Evolutionary conservation across 1,140 invertebrate genomes (phyloP).

Genomic region (Acromyrmex heyeri): DNA sequence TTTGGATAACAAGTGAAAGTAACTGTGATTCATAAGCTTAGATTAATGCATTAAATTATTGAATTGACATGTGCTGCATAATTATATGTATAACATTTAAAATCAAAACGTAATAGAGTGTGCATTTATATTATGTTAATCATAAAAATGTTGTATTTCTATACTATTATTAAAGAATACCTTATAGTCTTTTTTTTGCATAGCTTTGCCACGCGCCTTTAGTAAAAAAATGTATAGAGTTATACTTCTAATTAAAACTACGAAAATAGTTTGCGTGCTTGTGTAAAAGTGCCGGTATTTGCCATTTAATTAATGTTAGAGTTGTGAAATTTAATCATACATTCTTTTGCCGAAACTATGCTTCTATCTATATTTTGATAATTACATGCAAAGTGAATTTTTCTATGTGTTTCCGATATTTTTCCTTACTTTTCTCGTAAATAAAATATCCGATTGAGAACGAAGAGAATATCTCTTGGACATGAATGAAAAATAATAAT

Average conservation of each 20-base stretch:
- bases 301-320: not conserved
- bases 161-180: not conserved
- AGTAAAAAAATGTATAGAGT: not conserved
- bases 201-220: not conserved
- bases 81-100: not conserved
- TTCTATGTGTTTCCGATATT: not conserved
- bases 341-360: slow-evolving; percentile 6
- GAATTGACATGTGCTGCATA: not conserved
- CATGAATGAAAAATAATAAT: not conserved
- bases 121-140: not conserved
- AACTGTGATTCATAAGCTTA: not conserved
- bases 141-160: not conserved
- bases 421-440: not conserved
- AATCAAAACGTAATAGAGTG: not conserved
- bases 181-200: not conserved
- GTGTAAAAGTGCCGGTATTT: slow-evolving; percentile 10
- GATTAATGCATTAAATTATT: slow-evolving; percentile 1
- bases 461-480: not conserved
- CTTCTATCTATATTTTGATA: not conserved
- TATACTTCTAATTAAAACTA: slow-evolving; percentile 18
- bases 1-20: not conserved
- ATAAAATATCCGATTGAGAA: not conserved
- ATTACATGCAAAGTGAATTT: not conserved
- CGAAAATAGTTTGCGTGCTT: slow-evolving; percentile 22
- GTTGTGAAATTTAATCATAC: slow-evolving; percentile 16